Percentiles rank a stretch among this genome's conserved stretches.
Conservation (phyloP, 1,140 invertebrate genomes). For the Tetragnatha versicolor region DNA sequence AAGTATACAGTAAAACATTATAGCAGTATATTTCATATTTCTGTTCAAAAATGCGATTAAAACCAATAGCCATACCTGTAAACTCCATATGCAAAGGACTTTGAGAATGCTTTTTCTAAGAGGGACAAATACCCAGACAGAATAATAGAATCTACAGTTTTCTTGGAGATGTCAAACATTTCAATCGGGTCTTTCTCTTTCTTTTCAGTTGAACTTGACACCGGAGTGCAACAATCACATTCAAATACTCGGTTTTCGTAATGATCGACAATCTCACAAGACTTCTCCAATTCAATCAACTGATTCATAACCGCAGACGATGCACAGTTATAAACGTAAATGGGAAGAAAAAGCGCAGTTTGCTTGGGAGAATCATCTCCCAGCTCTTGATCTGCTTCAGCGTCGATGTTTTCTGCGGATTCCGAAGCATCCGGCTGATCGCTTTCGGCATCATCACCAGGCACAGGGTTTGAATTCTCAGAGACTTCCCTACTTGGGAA, state of each 20-base stretch:
- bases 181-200: not conserved
- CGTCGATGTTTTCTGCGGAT: not conserved
- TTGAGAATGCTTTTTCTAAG: conserved; percentile 71
- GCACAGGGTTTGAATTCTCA: not conserved
- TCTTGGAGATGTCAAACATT: conserved; percentile 58
- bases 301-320: conserved; percentile 70
- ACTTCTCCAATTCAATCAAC: conserved; percentile 68
- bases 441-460: not conserved
- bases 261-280: conserved; percentile 61
- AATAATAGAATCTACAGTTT: conserved; percentile 55
- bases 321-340: conserved; percentile 77
- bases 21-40: not conserved
- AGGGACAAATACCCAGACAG: conserved; percentile 71
- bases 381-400: not conserved
- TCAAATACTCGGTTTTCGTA: conserved; percentile 64
- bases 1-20: not conserved
- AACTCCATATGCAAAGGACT: conserved; percentile 70
- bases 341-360: conserved; percentile 66
- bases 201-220: conserved; percentile 12
- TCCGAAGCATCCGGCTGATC: not conserved
- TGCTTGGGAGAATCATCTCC: not conserved
- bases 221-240: conserved; percentile 43
- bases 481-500: not conserved
- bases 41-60: not conserved
- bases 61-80: conserved; percentile 27